Conservation (phyloP, 2,113 vertebrate species). For the Peucedramus taeniatus region DNA sequence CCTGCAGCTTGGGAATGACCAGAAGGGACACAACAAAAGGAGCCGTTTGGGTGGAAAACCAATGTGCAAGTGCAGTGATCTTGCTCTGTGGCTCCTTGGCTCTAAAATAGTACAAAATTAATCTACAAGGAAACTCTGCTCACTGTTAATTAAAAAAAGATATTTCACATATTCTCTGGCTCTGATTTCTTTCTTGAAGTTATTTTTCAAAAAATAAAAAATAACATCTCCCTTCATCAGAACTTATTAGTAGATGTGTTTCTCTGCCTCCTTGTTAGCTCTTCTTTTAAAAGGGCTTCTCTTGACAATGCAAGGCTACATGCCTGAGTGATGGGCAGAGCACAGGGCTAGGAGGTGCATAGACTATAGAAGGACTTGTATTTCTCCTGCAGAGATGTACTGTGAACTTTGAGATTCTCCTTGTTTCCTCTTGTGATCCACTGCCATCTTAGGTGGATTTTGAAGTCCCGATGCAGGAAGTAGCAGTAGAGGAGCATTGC, state of each 20-base stretch:
- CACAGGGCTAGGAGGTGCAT: background rate
- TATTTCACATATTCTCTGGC: background rate
- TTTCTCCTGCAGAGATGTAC: background rate
- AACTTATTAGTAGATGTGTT: background rate
- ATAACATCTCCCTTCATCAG: background rate
- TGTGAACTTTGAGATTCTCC: background rate
- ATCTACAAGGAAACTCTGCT: background rate
- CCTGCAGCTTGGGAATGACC: background rate
- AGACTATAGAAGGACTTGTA: background rate
- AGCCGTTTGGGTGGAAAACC: background rate
- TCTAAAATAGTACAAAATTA: background rate
- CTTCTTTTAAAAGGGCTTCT: background rate
- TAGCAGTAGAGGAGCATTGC: background rate
- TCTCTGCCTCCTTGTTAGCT: background rate
- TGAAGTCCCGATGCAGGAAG: background rate
- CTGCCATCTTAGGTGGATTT: background rate
- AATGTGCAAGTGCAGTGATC: background rate
- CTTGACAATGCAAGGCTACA: background rate
- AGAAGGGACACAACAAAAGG: background rate
- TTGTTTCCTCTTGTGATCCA: accelerated
- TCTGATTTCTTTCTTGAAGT: background rate
- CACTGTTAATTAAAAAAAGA: background rate
- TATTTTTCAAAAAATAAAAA: background rate
- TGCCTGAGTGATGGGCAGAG: background rate
- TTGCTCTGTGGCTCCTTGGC: background rate